Evolutionary conservation across 2,888 invertebrate genomes (phyloP).

Genomic region (Oeneis ivallda): DNA sequence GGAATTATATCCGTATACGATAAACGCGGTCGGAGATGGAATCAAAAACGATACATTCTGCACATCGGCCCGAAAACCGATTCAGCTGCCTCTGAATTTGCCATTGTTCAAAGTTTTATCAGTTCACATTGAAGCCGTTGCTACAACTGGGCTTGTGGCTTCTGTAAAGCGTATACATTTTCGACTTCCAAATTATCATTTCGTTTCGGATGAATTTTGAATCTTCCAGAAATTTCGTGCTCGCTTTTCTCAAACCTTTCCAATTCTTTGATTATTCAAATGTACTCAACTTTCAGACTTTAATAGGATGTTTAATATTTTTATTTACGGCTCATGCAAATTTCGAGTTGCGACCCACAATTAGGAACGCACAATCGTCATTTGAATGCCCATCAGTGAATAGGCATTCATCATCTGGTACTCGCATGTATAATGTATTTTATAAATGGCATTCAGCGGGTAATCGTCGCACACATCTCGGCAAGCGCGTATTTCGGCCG

Average conservation of each 20-base stretch:
- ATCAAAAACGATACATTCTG: conserved; percentile 19
- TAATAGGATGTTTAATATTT: no score
- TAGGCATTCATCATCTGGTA: conserved; percentile 24
- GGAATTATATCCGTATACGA: conserved; percentile 26
- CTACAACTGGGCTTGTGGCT: neutral
- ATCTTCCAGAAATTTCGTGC: neutral
- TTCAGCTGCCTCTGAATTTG: neutral
- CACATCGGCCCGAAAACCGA: conserved; percentile 8
- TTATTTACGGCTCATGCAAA: conserved; percentile 2
- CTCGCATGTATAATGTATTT: conserved; percentile 17
- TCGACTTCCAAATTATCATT: neutral
- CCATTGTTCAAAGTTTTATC: conserved; percentile 19
- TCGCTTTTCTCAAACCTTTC: neutral
- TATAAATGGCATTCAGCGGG: conserved; percentile 30
- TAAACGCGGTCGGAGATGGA: conserved; percentile 20
- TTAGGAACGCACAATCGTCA: conserved; percentile 13
- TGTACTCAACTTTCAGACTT: neutral
- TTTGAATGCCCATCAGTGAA: conserved; percentile 25
- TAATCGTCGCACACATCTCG: conserved; percentile 34
- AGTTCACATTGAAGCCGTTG: neutral
- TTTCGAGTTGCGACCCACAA: neutral
- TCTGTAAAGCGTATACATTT: neutral
- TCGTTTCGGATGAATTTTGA: neutral
- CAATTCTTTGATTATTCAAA: neutral
- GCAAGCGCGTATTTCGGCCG: conserved; percentile 36